Evolutionary conservation across 2,113 vertebrate genomes (phyloP).

Genomic region (Centrocercus urophasianus): DNA sequence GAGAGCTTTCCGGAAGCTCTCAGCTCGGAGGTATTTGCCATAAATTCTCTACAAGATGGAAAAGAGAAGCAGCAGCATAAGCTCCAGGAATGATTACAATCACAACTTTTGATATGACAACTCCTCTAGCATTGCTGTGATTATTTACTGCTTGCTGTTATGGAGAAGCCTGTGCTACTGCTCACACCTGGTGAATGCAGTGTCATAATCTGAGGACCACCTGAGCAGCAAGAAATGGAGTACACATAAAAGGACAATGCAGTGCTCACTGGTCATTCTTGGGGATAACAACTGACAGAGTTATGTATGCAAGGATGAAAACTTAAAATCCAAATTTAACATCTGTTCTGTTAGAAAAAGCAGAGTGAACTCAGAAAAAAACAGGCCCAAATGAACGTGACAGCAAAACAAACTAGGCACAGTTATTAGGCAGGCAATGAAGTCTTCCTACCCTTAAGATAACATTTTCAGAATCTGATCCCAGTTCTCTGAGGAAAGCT

Average conservation of each 20-base stretch:
- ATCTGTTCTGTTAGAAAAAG: background rate
- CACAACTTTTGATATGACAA: background rate
- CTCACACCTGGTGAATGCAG: background rate
- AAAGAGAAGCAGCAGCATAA: background rate
- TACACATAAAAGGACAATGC: background rate
- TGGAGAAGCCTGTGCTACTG: background rate
- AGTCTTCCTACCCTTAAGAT: conserved; percentile 84
- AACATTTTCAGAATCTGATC: conserved; percentile 83
- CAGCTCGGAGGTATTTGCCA: conserved; percentile 91
- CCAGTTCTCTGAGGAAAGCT: conserved; percentile 82
- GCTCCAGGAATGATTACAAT: background rate
- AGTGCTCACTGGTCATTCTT: background rate
- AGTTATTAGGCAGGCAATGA: background rate
- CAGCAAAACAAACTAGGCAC: background rate
- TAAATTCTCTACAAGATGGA: conserved; percentile 87
- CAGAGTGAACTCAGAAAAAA: background rate
- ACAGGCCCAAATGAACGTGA: background rate
- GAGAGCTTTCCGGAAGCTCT: conserved; percentile 96
- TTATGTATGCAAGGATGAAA: background rate
- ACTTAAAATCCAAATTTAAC: background rate
- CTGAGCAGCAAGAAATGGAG: background rate
- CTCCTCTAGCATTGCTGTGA: background rate
- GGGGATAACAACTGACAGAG: background rate
- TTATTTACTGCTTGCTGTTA: background rate
- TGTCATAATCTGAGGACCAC: background rate